phyloP scores from a whole-genome alignment of 2,797 vertebrate species.

The Tokudaia muenninki region DNA sequence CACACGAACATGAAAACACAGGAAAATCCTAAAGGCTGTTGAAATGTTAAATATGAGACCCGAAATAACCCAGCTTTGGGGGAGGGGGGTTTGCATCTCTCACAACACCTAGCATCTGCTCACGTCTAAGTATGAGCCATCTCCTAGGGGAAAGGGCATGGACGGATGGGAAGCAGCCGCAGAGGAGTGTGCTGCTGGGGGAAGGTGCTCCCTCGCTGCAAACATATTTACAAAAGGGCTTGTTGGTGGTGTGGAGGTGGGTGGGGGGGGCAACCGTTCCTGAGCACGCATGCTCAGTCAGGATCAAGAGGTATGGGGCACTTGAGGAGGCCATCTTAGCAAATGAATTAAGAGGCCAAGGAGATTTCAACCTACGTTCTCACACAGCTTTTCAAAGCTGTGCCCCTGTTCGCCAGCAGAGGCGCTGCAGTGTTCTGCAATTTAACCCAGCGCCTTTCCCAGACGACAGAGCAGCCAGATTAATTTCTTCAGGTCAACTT shows the following conservation, averaged over 20 bases:
- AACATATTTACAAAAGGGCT: not conserved
- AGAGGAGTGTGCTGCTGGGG: not conserved
- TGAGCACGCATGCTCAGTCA: fast-evolving
- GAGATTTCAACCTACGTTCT: not conserved
- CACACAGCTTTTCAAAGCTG: not conserved
- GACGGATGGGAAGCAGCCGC: slow-evolving; percentile 56
- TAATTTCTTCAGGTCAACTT: not conserved
- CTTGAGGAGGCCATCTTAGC: not conserved
- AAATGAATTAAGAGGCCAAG: not conserved
- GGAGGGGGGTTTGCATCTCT: not conserved
- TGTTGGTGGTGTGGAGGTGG: not conserved
- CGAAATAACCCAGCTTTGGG: not conserved
- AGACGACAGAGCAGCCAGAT: not conserved
- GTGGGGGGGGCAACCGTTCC: not conserved
- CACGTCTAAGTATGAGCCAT: slow-evolving; percentile 5
- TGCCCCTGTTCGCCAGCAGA: not conserved
- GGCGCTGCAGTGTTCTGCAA: not conserved
- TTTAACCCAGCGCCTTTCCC: not conserved
- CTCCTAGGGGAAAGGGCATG: slow-evolving; percentile 21
- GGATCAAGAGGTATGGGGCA: not conserved
- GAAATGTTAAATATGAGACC: slow-evolving; percentile 51
- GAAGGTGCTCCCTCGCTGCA: not conserved
- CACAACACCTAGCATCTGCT: slow-evolving; percentile 66
- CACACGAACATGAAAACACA: not conserved
- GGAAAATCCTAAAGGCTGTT: not conserved